phyloP scores from a whole-genome alignment of 2,113 vertebrate genomes.

The Mirza zaza region DNA sequence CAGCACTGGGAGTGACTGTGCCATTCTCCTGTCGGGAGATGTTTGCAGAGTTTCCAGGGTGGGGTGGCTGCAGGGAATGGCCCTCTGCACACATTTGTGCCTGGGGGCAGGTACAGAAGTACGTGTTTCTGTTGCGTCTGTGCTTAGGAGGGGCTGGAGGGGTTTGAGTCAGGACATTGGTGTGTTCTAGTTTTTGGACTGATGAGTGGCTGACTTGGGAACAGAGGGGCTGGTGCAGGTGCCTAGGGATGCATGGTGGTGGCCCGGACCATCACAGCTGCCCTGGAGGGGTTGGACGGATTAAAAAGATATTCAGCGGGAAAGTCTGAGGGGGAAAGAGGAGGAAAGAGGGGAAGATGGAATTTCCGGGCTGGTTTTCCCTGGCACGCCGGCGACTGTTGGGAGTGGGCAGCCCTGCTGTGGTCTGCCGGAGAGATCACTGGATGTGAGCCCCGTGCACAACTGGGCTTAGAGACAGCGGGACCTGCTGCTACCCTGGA shows the following conservation, averaged over 20 bases:
- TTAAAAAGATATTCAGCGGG: background rate
- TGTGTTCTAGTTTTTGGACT: background rate
- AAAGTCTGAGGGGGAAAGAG: background rate
- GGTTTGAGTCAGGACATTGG: background rate
- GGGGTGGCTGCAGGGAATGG: fast-evolving
- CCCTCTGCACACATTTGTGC: fast-evolving
- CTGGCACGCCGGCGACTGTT: fast-evolving
- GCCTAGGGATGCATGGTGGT: background rate
- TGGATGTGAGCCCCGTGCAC: fast-evolving
- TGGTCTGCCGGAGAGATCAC: background rate
- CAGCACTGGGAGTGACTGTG: fast-evolving
- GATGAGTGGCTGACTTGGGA: background rate
- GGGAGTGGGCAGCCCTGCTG: too few species aligned
- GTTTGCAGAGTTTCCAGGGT: background rate
- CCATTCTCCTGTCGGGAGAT: background rate
- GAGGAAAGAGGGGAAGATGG: too few species aligned
- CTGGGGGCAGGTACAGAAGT: background rate
- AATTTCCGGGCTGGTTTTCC: background rate
- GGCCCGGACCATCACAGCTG: fast-evolving
- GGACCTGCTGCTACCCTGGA: background rate
- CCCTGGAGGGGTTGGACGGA: background rate
- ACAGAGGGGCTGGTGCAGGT: background rate
- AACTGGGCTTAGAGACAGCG: background rate
- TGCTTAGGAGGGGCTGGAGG: background rate
- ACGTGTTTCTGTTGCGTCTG: too few species aligned